These are phyloP conservation scores for Drosophila willistoni DNA, from an alignment of 1,140 invertebrate species.

Conservation along the genomic window DNA sequence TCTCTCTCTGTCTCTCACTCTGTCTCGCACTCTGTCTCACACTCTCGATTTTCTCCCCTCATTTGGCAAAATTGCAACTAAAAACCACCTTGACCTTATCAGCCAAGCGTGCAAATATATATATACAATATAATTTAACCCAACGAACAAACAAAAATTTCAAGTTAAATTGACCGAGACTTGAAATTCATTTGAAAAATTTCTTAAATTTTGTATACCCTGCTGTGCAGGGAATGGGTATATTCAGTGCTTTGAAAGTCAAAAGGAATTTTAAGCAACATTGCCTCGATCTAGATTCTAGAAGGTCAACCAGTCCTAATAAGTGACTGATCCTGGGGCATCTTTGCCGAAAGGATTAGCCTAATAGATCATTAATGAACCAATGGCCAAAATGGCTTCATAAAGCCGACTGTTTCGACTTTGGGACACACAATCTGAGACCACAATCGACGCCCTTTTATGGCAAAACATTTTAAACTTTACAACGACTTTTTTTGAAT, in stretches of 20 bases:
- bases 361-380: too few species aligned
- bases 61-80: slow-evolving; percentile 13
- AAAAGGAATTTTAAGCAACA: too few species aligned
- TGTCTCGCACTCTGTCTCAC: not conserved
- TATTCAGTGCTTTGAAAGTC: not conserved
- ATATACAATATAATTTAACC: not conserved
- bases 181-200: slow-evolving; percentile 37
- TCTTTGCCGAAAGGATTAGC: too few species aligned
- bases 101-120: slow-evolving; percentile 40
- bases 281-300: too few species aligned
- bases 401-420: too few species aligned
- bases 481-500: too few species aligned
- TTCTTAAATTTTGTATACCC: slow-evolving; percentile 20
- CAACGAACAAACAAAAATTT: slow-evolving; percentile 14
- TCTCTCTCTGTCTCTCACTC: not conserved
- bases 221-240: not conserved
- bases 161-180: slow-evolving; percentile 60
- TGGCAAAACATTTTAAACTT: too few species aligned
- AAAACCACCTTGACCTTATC: slow-evolving; percentile 51
- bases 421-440: too few species aligned
- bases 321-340: too few species aligned
- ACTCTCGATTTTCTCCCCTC: not conserved
- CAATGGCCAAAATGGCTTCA: too few species aligned
- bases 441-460: too few species aligned
- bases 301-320: too few species aligned